Conservation (phyloP, 2,888 invertebrate species). For the Pristionchus arcanus region DNA sequence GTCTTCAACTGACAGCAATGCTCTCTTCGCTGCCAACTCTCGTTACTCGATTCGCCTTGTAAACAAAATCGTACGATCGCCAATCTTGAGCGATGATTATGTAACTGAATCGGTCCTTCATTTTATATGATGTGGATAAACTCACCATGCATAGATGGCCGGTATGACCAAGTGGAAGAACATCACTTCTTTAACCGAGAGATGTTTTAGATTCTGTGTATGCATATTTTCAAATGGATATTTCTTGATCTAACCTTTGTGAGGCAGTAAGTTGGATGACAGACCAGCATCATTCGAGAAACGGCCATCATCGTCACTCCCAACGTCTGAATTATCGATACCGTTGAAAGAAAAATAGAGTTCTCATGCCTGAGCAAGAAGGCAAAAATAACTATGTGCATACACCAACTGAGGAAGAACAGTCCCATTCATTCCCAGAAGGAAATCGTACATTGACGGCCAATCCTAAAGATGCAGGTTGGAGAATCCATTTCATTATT, state of each 20-base stretch:
- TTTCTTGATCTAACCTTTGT: not conserved
- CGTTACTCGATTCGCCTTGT: not conserved
- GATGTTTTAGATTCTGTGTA: not conserved
- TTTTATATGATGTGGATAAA: not conserved
- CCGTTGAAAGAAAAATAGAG: not conserved
- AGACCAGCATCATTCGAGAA: conserved; percentile 12
- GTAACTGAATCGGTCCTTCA: not conserved
- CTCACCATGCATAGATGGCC: not conserved
- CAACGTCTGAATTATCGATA: not conserved
- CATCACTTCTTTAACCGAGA: not conserved
- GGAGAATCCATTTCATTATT: not conserved
- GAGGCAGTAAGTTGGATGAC: not conserved
- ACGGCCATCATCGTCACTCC: conserved; percentile 38
- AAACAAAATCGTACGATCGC: not conserved
- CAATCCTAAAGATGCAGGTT: not conserved
- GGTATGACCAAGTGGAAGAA: not conserved
- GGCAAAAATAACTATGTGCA: not conserved
- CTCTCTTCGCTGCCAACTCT: not conserved
- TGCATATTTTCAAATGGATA: not conserved
- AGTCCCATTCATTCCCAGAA: conserved; percentile 32
- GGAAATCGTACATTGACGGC: not conserved
- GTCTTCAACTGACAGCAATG: not conserved
- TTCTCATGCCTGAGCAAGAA: not conserved
- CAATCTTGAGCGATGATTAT: conserved; percentile 1
- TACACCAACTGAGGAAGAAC: conserved; percentile 6